phyloP scores from a whole-genome alignment of 2,888 invertebrate genomes.

The Ptychoptera contaminata region DNA sequence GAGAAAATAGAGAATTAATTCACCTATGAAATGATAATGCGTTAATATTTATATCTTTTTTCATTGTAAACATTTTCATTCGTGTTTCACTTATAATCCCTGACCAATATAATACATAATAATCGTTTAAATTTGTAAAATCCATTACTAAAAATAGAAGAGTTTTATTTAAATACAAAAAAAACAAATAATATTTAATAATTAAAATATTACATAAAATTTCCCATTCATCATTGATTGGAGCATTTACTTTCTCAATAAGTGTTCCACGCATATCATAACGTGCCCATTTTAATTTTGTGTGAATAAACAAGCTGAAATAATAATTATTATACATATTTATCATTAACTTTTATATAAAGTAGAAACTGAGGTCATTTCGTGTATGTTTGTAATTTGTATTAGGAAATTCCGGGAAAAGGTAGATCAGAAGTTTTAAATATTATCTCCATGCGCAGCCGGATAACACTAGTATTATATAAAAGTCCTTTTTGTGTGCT shows the following conservation, averaged over 20 bases:
- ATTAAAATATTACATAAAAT: conserved; percentile 41
- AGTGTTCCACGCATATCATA: conserved; percentile 65
- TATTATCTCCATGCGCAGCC: too few relatives aligned
- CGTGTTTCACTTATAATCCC: conserved; percentile 62
- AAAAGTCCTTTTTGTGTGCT: too few relatives aligned
- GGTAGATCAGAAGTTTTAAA: too few relatives aligned
- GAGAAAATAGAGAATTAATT: too few relatives aligned
- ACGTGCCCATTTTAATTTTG: conserved; percentile 56
- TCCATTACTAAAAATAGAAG: conserved; percentile 53
- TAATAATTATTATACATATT: too few relatives aligned
- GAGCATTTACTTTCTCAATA: conserved; percentile 39
- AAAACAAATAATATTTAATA: background rate
- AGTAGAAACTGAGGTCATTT: too few relatives aligned
- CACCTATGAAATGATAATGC: conserved; percentile 17
- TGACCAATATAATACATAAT: conserved; percentile 64
- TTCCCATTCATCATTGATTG: conserved; percentile 49
- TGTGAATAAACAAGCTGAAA: conserved; percentile 53
- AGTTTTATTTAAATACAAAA: too few relatives aligned
- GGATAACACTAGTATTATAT: too few relatives aligned
- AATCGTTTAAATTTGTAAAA: conserved; percentile 49
- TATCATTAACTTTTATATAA: too few relatives aligned
- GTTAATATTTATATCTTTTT: conserved; percentile 17
- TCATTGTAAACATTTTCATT: conserved; percentile 48
- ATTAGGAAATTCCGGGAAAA: too few relatives aligned
- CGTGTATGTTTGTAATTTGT: too few relatives aligned